Percentiles rank a stretch among this genome's conserved stretches.
Conservation (phyloP, 2,797 vertebrate species). For the Picus viridis region DNA sequence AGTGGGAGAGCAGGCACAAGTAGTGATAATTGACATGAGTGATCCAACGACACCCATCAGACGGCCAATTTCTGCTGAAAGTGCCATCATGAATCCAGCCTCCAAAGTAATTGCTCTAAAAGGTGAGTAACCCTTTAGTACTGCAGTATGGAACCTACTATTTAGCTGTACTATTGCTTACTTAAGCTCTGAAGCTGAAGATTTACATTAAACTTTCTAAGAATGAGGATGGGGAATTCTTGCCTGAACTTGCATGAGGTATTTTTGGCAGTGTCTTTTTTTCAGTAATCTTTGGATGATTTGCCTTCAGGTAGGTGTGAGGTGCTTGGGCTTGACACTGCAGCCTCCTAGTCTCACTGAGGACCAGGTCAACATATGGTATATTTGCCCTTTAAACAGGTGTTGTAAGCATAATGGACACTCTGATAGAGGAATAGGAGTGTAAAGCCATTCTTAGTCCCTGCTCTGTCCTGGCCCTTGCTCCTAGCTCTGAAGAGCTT, state of each 20-base stretch:
- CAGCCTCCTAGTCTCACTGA: background rate
- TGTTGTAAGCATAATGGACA: background rate
- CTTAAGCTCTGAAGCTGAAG: background rate
- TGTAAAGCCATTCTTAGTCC: background rate
- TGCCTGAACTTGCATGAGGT: constrained; percentile 8
- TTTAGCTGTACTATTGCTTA: background rate
- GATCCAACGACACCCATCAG: constrained; percentile 89
- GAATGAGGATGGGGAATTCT: background rate
- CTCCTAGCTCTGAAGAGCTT: background rate
- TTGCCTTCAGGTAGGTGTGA: constrained; percentile 22
- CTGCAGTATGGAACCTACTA: background rate
- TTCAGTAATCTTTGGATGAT: constrained; percentile 5
- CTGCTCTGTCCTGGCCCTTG: background rate
- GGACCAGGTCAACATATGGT: background rate
- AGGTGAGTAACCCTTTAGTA: constrained; percentile 78
- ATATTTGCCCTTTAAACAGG: background rate
- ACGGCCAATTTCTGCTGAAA: constrained; percentile 91
- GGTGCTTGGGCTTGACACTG: constrained; percentile 21
- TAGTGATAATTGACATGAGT: constrained; percentile 90
- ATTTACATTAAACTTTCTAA: background rate
- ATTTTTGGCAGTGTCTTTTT: constrained; percentile 33
- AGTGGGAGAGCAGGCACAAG: constrained; percentile 91
- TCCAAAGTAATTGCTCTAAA: constrained; percentile 95
- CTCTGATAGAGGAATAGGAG: background rate
- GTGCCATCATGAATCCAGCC: constrained; percentile 93